Evolutionary conservation across 2,113 vertebrate species (phyloP).

Genomic region (Cyphomyrus plagiostoma): DNA sequence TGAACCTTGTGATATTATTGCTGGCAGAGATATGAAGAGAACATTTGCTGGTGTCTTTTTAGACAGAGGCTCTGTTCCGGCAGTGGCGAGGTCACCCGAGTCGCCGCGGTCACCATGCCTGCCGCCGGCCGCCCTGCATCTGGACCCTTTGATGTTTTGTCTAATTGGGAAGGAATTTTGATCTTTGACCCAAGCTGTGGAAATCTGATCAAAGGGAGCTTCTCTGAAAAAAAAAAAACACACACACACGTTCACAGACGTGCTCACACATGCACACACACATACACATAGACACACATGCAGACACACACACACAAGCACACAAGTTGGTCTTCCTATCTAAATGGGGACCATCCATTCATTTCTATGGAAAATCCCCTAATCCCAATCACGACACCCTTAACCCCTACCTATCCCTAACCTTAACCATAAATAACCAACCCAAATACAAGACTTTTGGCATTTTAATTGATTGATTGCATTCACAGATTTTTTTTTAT

Average conservation of each 20-base stretch:
- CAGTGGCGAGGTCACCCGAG: not conserved
- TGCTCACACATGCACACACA: not conserved
- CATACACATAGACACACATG: not conserved
- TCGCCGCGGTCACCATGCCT: not conserved
- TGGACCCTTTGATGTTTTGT: slow-evolving; percentile 1
- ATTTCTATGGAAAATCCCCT: no score
- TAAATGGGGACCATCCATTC: no score
- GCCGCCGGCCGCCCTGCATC: not conserved
- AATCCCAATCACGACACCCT: no score
- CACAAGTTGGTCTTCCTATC: no score
- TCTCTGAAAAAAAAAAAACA: not conserved
- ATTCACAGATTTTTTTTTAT: no score
- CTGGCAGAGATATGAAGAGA: not conserved
- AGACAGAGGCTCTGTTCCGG: not conserved
- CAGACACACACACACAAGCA: not conserved
- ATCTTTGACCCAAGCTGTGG: not conserved
- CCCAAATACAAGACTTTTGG: no score
- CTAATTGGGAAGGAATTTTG: slow-evolving; percentile 5
- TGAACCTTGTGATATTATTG: not conserved
- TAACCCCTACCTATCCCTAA: no score
- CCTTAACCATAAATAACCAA: no score
- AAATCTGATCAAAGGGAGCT: not conserved
- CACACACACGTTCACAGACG: not conserved
- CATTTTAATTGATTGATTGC: no score
- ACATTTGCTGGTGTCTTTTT: not conserved